These are phyloP conservation scores for Synaphobranchus kaupii DNA, from an alignment of 2,797 vertebrate species.

Conservation along the genomic window DNA sequence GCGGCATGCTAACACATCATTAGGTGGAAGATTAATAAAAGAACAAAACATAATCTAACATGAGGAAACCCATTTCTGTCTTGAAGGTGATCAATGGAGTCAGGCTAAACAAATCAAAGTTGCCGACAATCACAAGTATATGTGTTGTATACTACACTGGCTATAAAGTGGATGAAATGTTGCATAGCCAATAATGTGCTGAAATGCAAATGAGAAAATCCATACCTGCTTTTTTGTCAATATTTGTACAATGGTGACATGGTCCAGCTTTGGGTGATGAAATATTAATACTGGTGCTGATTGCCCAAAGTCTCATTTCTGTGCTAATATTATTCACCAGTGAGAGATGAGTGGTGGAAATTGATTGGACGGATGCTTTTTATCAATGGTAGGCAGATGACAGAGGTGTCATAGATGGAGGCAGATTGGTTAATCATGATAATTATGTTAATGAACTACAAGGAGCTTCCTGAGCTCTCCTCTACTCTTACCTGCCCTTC, in stretches of 20 bases:
- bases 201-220: not conserved
- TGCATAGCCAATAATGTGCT: not conserved
- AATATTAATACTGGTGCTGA: not conserved
- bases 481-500: not conserved
- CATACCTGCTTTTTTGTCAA: constrained; percentile 14
- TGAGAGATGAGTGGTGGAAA: constrained; percentile 45
- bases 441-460: constrained; percentile 1
- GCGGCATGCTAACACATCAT: constrained; percentile 31
- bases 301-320: constrained; percentile 33
- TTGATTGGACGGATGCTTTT: constrained; percentile 48
- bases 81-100: constrained; percentile 23
- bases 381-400: constrained; percentile 41
- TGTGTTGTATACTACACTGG: constrained; percentile 19
- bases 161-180: constrained; percentile 2
- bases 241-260: not conserved
- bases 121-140: constrained; percentile 42
- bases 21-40: constrained; percentile 34
- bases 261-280: not conserved
- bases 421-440: constrained; percentile 52
- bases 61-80: constrained; percentile 23
- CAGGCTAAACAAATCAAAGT: constrained; percentile 16
- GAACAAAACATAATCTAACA: constrained; percentile 25
- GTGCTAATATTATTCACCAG: constrained; percentile 29
- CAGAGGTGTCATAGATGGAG: constrained; percentile 42
- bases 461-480: not conserved